These are phyloP conservation scores for Crypturellus undulatus DNA, from an alignment of 2,113 vertebrate genomes.

Conservation along the genomic window DNA sequence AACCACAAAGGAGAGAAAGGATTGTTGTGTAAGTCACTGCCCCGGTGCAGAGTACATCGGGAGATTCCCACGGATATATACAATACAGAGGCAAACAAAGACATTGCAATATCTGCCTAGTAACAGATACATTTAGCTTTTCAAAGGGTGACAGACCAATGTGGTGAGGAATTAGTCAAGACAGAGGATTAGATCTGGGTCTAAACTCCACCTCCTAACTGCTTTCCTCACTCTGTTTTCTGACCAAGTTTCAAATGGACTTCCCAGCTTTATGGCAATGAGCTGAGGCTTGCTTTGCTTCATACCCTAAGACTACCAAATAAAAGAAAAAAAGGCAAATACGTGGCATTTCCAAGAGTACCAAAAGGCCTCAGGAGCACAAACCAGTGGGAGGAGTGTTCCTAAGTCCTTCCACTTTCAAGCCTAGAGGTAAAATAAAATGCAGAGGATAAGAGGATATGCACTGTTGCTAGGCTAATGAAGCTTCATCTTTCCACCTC, in stretches of 20 bases:
- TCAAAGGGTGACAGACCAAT: neutral
- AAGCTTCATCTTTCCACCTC: slow-evolving; percentile 9
- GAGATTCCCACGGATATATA: slow-evolving; percentile 30
- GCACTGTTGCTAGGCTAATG: neutral
- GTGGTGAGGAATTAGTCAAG: slow-evolving; percentile 11
- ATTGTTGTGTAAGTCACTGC: slow-evolving; percentile 16
- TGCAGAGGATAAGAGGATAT: neutral
- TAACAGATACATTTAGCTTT: slow-evolving; percentile 13
- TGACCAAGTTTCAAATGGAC: neutral
- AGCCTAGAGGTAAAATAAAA: neutral
- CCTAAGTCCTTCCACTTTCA: neutral
- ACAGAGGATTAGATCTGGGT: neutral
- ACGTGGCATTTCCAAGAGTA: neutral
- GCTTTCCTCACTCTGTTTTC: neutral
- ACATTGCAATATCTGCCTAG: slow-evolving; percentile 8
- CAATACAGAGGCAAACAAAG: slow-evolving; percentile 49
- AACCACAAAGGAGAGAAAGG: slow-evolving; percentile 19
- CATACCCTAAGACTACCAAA: neutral
- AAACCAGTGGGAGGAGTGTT: neutral
- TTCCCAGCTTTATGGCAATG: neutral
- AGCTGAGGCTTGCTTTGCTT: neutral
- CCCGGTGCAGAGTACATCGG: neutral
- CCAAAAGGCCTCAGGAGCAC: neutral
- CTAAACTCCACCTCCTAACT: neutral
- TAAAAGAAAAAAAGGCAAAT: neutral